Evolutionary conservation across 2,113 vertebrate species (phyloP), one percentile per base, ranked within the genome.

Genomic region (mouse (Mus musculus)): DNA sequence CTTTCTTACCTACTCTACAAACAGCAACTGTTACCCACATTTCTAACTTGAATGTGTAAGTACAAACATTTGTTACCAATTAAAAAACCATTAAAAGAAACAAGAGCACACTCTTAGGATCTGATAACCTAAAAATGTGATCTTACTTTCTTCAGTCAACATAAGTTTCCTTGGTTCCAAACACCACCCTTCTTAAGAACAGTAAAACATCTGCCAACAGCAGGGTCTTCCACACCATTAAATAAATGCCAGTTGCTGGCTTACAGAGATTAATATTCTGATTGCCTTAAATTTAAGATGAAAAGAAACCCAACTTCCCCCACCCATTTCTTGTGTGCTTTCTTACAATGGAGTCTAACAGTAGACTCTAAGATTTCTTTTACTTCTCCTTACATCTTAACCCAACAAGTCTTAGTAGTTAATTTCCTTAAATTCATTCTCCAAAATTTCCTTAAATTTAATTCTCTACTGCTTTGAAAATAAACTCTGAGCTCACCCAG

Each of bases 101-200:
- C 14, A 52, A 63, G 24, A 63, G 22, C 65, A 92, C 91, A 4
- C 19, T 92, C 76, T 81, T 88, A 80, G 61, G 52, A 76, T 30
- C 67, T 10, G 75, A 56, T 95, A 95, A 95, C 56, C 69, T 93
- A 82, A 84, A 39, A 88, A 94, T 46, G 20, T 36, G 65, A 59
- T 42, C 42, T 87, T 30, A 65, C 26, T 36, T 42, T 90, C 39
- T 54, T 93, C 61, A 88, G 49, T 65, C 54, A 91, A 54, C 13
- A 54, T 20, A 61, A 1, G 95, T 20, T 49, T 89, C 30, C 22
- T 30, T 78, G 46, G 52, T 86, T 95, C 76, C 69, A 91, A 77
- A 76, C 93, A 92, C 3, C 33, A 20, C 5, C 4, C 71, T 78
- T 89, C n/a, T 30, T 20, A 85, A 94, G 72, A 67, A 84, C 2